Evolutionary conservation across 2,113 vertebrate genomes (phyloP), one percentile per base, ranked within the genome.

Genomic region (Chlamydotis undulata): DNA sequence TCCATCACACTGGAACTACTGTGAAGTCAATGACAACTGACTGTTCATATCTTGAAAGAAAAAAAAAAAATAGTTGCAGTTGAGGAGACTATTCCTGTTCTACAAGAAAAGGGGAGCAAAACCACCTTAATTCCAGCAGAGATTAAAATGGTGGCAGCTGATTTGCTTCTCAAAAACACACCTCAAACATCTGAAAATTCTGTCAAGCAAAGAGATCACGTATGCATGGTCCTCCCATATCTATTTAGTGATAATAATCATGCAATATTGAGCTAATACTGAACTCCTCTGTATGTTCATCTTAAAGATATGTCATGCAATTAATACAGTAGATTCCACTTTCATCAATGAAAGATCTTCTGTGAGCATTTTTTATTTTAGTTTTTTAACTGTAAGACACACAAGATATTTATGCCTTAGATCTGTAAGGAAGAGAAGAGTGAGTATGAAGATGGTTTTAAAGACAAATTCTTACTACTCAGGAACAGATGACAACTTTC

Each of bases 201-300:
- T 80, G 11, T 26, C 53, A 67, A 55, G 26, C 6, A 11, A 53
- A 59, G 43, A 74, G n/a, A 39, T 8, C 28, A 39, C 1, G 4
- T 31, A 21, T 8, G 14, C 23, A 13, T 0, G 0, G 35, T 49
- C 56, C 49, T 71, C 22, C 53, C 19, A 28, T 22, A 60, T 26
- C 21, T 4, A 25, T 39, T 45, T 63, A 33, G 19, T 14, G 7
- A 35, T 19, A 78, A 78, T 1, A 90, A 21, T 13, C 14, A 52
- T 6, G 4, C 3, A 77, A 63, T 9, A 22, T n/a, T 71, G 31
- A 65, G 15, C 24, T 81, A 50, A n/a, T 19, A 57, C 2, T 33
- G 26, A 86, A 45, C 14, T 37, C 14, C 68, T 80, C 4, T 29
- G 10, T 28, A 43, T 2, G 14, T 35, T 83, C 9, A 65, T 39